Evolutionary conservation across 2,113 vertebrate species (phyloP).

Genomic region (Hucho hucho): DNA sequence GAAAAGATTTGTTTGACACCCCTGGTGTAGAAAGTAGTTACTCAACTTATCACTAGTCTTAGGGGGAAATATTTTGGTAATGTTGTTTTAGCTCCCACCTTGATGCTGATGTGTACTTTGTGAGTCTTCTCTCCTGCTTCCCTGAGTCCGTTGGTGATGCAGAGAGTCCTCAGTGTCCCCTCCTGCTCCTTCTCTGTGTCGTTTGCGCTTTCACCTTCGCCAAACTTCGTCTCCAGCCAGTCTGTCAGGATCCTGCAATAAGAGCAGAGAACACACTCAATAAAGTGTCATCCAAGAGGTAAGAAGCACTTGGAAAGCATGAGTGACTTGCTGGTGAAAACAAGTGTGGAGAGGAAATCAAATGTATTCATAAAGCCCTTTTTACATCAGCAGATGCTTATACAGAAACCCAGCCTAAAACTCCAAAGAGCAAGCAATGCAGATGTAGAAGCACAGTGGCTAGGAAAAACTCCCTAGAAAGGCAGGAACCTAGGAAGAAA

Average conservation of each 20-base stretch:
- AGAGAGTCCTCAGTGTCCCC: constrained; percentile 76
- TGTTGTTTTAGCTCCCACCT: constrained; percentile 64
- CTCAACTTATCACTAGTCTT: not conserved
- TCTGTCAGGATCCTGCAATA: constrained; percentile 79
- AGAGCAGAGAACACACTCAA: constrained; percentile 7
- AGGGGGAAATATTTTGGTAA: not conserved
- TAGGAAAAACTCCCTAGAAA: too few species aligned
- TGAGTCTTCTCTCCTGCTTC: constrained; percentile 51
- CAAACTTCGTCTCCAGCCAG: constrained; percentile 90
- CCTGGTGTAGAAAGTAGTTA: too few species aligned
- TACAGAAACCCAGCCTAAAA: too few species aligned
- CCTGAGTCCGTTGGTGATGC: constrained; percentile 65
- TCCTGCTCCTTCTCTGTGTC: constrained; percentile 21
- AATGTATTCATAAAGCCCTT: too few species aligned
- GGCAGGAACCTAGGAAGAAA: too few species aligned
- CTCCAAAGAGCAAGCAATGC: too few species aligned
- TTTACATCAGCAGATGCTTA: too few species aligned
- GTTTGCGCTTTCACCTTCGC: constrained; percentile 49
- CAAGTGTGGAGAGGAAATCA: too few species aligned
- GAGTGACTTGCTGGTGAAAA: too few species aligned
- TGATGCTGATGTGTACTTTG: constrained; percentile 78
- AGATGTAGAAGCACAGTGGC: too few species aligned
- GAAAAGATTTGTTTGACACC: too few species aligned
- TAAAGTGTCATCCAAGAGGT: not conserved
- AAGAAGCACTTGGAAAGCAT: too few species aligned